These are phyloP conservation scores for Diabrotica virgifera DNA, from an alignment of 1,140 invertebrate genomes.

Conservation along the genomic window DNA sequence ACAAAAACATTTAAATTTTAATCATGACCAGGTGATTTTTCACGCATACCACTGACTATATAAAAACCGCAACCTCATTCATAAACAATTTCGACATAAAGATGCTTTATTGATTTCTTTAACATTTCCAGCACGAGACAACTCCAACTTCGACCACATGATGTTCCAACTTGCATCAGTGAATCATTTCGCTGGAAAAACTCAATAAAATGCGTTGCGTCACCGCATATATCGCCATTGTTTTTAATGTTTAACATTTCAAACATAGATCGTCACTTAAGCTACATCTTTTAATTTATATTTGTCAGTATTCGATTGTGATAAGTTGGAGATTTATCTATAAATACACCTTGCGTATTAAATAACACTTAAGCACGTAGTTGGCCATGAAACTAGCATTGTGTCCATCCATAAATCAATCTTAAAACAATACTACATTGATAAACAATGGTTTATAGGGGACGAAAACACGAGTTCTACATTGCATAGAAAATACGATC, in stretches of 20 bases:
- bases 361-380: constrained; percentile 19
- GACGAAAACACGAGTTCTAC: too few relatives aligned
- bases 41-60: too few relatives aligned
- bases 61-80: too few relatives aligned
- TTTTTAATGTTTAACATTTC: constrained; percentile 21
- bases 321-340: constrained; percentile 23
- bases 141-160: background rate
- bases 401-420: background rate
- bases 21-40: too few relatives aligned
- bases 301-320: constrained; percentile 16
- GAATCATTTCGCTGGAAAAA: background rate
- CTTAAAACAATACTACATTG: too few relatives aligned
- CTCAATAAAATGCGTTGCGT: constrained; percentile 13
- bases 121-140: too few relatives aligned
- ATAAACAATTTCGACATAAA: too few relatives aligned
- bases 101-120: too few relatives aligned
- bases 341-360: constrained; percentile 21
- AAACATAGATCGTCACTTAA: constrained; percentile 22
- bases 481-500: too few relatives aligned
- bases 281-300: constrained; percentile 23
- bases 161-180: background rate
- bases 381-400: constrained; percentile 13
- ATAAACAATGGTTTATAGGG: too few relatives aligned
- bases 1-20: too few relatives aligned
- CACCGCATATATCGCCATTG: constrained; percentile 14